Evolutionary conservation across 2,113 vertebrate species (phyloP).

Genomic region (Mormyrus iriodes): DNA sequence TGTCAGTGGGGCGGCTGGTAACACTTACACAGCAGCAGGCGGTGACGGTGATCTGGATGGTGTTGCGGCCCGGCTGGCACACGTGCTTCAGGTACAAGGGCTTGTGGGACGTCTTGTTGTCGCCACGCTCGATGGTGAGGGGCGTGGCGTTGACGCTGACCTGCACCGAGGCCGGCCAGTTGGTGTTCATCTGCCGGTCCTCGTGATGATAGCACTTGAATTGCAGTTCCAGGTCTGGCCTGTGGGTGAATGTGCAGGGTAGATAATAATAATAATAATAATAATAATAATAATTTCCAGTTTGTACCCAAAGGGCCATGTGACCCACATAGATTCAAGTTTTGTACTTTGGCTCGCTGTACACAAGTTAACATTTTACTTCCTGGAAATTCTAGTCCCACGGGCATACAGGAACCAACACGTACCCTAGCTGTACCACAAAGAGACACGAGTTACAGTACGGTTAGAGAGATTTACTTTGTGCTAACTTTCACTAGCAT

Average conservation of each 20-base stretch:
- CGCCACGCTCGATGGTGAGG: conserved; percentile 80
- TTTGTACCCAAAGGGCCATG: not conserved
- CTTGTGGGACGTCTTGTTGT: conserved; percentile 96
- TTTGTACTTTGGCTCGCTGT: not conserved
- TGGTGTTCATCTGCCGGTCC: conserved; percentile 93
- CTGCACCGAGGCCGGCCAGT: conserved; percentile 93
- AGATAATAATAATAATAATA: not conserved
- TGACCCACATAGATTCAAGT: not conserved
- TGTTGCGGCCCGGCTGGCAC: conserved; percentile 91
- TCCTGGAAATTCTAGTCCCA: not conserved
- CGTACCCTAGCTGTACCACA: not conserved
- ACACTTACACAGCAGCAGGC: conserved; percentile 90
- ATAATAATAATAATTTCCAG: not conserved
- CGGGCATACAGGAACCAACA: not conserved
- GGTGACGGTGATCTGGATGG: conserved; percentile 92
- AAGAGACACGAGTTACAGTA: not conserved
- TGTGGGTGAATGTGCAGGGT: conserved; percentile 36
- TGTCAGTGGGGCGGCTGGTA: not conserved
- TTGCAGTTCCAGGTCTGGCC: conserved; percentile 91
- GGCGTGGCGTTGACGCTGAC: conserved; percentile 92
- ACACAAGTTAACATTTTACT: not conserved
- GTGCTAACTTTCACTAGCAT: not conserved
- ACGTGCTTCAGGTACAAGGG: conserved; percentile 89
- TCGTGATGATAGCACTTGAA: conserved; percentile 97
- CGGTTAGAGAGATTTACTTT: not conserved